Percentiles rank a stretch among this genome's conserved stretches.
These are phyloP conservation scores for Saxicola maurus DNA, from an alignment of 2,797 vertebrate genomes.

Conservation along the genomic window DNA sequence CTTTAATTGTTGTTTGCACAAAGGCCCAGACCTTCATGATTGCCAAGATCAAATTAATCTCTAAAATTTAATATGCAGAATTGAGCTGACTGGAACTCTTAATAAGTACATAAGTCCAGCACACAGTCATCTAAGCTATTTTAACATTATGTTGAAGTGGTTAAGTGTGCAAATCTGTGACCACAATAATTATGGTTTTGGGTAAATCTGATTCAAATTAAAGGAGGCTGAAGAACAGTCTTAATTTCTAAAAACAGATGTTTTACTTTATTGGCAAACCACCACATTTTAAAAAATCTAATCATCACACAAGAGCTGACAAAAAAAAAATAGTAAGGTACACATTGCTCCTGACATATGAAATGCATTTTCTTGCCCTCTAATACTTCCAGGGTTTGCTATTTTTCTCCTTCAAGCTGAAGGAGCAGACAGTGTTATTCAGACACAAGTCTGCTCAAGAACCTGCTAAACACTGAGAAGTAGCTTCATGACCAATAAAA, in stretches of 20 bases:
- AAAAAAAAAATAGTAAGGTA: background rate
- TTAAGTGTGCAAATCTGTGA: background rate
- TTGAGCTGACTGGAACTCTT: background rate
- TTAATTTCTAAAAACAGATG: background rate
- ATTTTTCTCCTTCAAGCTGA: background rate
- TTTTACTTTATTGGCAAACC: background rate
- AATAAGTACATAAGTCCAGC: background rate
- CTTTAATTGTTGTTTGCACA: slow-evolving; percentile 6
- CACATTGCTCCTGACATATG: background rate
- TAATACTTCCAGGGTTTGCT: accelerated
- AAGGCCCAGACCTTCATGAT: background rate
- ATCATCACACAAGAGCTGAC: background rate
- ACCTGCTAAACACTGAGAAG: background rate
- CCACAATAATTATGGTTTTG: background rate
- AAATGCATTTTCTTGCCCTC: background rate
- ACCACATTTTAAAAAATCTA: background rate
- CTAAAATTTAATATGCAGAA: background rate
- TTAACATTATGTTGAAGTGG: background rate
- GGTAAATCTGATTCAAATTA: background rate
- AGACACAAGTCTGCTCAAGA: background rate
- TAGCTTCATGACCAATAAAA: background rate
- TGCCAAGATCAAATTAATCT: background rate
- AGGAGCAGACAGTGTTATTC: background rate
- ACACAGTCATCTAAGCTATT: background rate
- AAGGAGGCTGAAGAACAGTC: background rate